phyloP scores from a whole-genome alignment of 2,888 invertebrate species.

The Campoletis raptor region DNA sequence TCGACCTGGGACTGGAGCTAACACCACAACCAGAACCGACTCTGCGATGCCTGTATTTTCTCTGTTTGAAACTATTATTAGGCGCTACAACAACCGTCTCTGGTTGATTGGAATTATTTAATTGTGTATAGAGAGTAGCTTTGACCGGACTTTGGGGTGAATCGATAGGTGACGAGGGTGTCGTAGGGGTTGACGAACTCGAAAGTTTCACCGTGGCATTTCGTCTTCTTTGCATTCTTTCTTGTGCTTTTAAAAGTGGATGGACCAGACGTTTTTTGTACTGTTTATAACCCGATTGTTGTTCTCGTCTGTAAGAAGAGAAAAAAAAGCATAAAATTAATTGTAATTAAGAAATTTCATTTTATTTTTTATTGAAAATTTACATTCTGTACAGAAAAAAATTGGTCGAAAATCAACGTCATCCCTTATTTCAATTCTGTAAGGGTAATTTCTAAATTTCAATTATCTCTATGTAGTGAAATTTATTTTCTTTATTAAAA shows the following conservation, averaged over 20 bases:
- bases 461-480: background rate
- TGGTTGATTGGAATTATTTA: conserved; percentile 87
- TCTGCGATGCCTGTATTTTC: conserved; percentile 87
- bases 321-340: conserved; percentile 39
- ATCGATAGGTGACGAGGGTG: conserved; percentile 80
- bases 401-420: background rate
- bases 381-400: background rate
- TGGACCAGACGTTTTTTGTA: conserved; percentile 86
- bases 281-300: conserved; percentile 85
- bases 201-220: conserved; percentile 78
- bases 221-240: conserved; percentile 84
- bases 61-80: conserved; percentile 83
- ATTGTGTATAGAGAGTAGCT: conserved; percentile 87
- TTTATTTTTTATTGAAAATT: background rate
- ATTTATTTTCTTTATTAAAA: background rate
- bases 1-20: conserved; percentile 85
- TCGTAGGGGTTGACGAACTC: conserved; percentile 81
- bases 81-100: conserved; percentile 86
- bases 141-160: conserved; percentile 86
- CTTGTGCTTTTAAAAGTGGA: conserved; percentile 86
- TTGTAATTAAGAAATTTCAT: background rate
- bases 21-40: conserved; percentile 88
- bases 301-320: conserved; percentile 85
- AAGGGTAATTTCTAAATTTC: too few species aligned
- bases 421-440: too few species aligned